Conservation (phyloP, 2,113 vertebrate genomes). For the Rhombomys opimus region DNA sequence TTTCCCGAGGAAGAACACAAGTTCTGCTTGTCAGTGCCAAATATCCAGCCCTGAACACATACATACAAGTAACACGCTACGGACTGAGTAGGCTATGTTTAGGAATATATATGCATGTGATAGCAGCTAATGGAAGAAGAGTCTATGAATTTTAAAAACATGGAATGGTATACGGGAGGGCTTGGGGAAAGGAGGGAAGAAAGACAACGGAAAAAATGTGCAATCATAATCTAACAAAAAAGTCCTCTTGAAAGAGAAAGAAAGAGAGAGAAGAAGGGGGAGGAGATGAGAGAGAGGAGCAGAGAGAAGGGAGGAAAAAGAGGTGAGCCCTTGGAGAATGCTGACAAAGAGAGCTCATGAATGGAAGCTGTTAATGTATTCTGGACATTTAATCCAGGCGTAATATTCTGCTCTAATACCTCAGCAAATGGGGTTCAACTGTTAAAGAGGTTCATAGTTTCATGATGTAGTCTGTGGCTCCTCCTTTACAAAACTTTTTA, state of each 20-base stretch:
- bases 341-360: rapidly evolving
- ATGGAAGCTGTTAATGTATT: not conserved
- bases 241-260: not conserved
- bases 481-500: not conserved
- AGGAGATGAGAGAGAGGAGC: not conserved
- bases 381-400: not conserved
- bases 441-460: not conserved
- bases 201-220: not conserved
- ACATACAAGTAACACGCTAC: not conserved
- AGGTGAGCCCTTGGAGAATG: not conserved
- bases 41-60: not conserved
- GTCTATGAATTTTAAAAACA: not conserved
- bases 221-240: not conserved
- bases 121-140: not conserved
- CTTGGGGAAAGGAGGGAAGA: not conserved
- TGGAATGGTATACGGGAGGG: too few relatives aligned
- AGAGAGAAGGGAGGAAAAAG: not conserved
- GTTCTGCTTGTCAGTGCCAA: not conserved
- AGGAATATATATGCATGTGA: not conserved
- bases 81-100: not conserved
- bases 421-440: not conserved
- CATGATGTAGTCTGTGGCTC: not conserved
- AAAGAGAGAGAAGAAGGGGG: not conserved
- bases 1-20: not conserved
- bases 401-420: not conserved